These are phyloP conservation scores for Elanoides forficatus DNA, from an alignment of 2,113 vertebrate species.

Conservation along the genomic window DNA sequence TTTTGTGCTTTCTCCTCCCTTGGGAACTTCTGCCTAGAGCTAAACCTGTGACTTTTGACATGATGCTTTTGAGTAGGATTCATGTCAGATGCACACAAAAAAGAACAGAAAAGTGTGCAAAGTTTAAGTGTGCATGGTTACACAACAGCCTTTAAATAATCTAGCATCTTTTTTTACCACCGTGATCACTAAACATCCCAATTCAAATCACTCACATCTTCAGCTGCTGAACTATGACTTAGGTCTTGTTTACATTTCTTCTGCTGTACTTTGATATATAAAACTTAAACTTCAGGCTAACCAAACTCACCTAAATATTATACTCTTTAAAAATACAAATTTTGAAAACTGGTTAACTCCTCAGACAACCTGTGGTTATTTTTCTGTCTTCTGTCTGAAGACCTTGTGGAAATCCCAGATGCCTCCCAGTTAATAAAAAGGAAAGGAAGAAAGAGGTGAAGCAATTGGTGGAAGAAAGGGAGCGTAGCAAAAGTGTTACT, in stretches of 20 bases:
- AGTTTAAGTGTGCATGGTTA: not conserved
- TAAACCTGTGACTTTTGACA: not conserved
- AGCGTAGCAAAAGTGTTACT: not conserved
- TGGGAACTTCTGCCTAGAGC: not conserved
- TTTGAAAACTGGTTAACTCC: not conserved
- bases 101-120: not conserved
- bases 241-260: not conserved
- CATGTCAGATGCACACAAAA: not conserved
- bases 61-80: not conserved
- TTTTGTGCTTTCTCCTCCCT: not conserved
- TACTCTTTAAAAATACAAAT: not conserved
- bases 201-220: not conserved
- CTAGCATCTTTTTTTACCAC: not conserved
- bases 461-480: too few species aligned
- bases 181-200: not conserved
- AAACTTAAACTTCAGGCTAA: not conserved
- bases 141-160: not conserved
- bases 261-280: not conserved
- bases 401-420: not conserved
- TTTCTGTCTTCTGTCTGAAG: not conserved
- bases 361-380: not conserved
- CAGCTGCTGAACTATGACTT: not conserved
- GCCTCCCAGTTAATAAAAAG: not conserved
- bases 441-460: not conserved
- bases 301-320: not conserved